Evolutionary conservation across 2,113 vertebrate genomes (phyloP).

Genomic region (Melanerpes aurifrons): DNA sequence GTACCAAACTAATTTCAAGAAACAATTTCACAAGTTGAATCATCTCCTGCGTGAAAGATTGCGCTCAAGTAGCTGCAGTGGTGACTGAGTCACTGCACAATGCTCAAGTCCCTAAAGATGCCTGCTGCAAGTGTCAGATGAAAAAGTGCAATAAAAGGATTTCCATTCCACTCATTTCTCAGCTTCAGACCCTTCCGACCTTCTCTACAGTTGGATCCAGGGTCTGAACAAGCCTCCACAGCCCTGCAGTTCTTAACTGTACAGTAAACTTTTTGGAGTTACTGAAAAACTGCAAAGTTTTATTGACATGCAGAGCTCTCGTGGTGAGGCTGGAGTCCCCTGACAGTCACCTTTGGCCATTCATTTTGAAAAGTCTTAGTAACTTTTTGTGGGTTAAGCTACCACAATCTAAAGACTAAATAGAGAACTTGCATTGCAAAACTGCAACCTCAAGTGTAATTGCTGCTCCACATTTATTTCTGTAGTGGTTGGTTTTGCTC

Average conservation of each 20-base stretch:
- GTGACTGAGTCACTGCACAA: not conserved
- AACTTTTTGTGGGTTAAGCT: not conserved
- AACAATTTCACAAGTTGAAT: conserved; percentile 50
- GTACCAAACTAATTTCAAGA: conserved; percentile 53
- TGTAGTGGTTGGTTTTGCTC: not conserved
- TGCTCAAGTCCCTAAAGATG: not conserved
- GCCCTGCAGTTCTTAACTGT: not conserved
- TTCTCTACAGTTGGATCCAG: not conserved
- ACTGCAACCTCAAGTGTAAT: not conserved
- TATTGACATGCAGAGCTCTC: not conserved
- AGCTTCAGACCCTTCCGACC: not conserved
- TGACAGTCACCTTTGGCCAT: not conserved
- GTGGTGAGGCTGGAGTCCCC: not conserved
- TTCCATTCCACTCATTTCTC: not conserved
- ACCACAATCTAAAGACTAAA: not conserved
- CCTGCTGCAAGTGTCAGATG: not conserved
- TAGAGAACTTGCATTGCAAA: not conserved
- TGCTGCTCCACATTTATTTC: not conserved
- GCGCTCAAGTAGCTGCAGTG: not conserved
- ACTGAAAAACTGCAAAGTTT: not conserved
- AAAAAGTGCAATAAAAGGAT: not conserved
- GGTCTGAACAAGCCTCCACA: not conserved
- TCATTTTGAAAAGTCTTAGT: not conserved
- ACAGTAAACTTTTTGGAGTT: not conserved
- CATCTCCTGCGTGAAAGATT: not conserved